Base-by-base conservation (phyloP, 2,888 invertebrate species). In the Agrochola litura region DNA sequence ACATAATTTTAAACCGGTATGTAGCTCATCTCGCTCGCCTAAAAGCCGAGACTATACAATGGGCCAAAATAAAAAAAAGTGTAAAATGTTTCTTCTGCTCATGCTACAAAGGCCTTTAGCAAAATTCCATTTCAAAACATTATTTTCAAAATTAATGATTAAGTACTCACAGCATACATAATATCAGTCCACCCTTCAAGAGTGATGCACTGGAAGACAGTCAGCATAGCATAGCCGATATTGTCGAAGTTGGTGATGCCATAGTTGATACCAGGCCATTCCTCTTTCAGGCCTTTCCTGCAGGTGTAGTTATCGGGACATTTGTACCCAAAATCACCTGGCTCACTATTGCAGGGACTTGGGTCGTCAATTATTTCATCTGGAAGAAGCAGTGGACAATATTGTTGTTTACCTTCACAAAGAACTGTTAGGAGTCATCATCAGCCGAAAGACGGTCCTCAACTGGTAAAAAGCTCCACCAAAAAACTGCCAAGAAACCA, bases 241-340 rank as follows among this genome's bases (percentile, higher is more conserved):
- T 99, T 99, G 95, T 99, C 99, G 93, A 99, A 99, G 96, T 99
- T 99, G 16, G 99, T 99, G 92, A 99, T 99, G 73, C 99, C 99
- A 89, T 96, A 97, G 94, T 99, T 99, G 58, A 99, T 99, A 6
- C 99, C 99, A 68, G 97, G 97, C 90, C 97, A 97, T 37, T 96
- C 95, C 86, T 98, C 98, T 70, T 97, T 19, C 8, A 8, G 1
- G 22, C 52, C 52, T 52, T 52, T 52, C 52, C 52, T 97, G 93
- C 97, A 97, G 9, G 81, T 79, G 61, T 95, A 94, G 6, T 93
- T 94, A 0, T 90, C 89, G 0, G 96, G 94, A 91, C 98, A 98
- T 56, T 97, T 96, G 90, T 97, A 98, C 0, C 98, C 98, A 0
- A 95, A 95, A 1, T 97, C 97, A 2, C 96, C 96, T 0, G 98